phyloP scores from a whole-genome alignment of 2,888 invertebrate genomes.

The Agonopterix heracliana region DNA sequence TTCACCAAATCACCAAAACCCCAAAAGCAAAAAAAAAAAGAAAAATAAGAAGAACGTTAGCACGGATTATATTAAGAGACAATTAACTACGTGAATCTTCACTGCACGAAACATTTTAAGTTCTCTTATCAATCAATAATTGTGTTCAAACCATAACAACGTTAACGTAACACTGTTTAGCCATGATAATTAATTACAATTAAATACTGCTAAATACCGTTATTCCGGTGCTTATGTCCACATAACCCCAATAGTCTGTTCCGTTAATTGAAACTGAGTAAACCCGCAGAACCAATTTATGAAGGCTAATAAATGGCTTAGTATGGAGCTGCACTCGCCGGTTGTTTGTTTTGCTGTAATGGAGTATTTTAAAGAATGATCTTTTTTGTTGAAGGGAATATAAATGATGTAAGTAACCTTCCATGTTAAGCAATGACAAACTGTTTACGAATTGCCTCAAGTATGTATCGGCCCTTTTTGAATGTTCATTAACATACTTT shows the following conservation, averaged over 20 bases:
- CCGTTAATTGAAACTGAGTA: constrained; percentile 44
- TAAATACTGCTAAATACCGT: background rate
- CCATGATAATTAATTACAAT: background rate
- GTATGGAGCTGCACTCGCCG: constrained; percentile 27
- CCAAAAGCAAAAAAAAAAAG: too few species aligned
- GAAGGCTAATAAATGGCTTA: constrained; percentile 40
- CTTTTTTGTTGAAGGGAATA: background rate
- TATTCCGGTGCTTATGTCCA: constrained; percentile 15
- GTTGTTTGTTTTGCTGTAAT: constrained; percentile 37
- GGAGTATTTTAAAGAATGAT: constrained; percentile 13
- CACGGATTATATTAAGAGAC: too few species aligned
- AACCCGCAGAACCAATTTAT: constrained; percentile 51
- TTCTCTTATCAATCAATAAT: too few species aligned
- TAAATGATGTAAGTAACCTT: background rate
- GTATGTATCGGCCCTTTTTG: background rate
- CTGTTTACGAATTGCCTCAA: background rate
- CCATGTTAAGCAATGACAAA: background rate
- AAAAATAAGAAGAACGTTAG: too few species aligned
- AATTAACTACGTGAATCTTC: too few species aligned
- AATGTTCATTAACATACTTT: too few species aligned
- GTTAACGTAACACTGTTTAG: background rate
- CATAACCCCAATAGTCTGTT: constrained; percentile 28
- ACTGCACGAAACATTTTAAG: too few species aligned
- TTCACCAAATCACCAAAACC: too few species aligned
- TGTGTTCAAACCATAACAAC: constrained; percentile 8